phyloP scores from a whole-genome alignment of 35 echinoderm and acorn worm genomes.

The Ophiothrix spiculata region DNA sequence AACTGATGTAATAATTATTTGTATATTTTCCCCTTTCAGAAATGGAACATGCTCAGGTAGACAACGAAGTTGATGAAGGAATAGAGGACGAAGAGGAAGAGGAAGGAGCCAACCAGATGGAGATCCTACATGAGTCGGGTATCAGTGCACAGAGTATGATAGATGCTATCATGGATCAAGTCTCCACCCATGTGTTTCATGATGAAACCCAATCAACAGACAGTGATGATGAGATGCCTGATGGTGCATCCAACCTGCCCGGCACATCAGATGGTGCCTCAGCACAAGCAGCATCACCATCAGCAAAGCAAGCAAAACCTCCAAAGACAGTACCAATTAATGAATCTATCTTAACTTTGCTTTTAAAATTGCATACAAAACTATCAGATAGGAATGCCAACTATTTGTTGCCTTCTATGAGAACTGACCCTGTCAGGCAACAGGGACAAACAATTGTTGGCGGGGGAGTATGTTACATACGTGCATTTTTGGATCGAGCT shows the following conservation, averaged over 20 bases:
- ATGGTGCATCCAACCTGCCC: not conserved
- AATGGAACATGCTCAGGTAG: constrained; percentile 8
- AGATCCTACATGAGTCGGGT: constrained; percentile 2
- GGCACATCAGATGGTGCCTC: not conserved
- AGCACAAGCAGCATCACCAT: not conserved
- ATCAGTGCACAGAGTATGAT: not conserved
- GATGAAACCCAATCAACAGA: not conserved
- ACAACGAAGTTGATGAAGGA: constrained; percentile 12
- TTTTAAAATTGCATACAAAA: constrained; percentile 78
- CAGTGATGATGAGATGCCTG: not conserved
- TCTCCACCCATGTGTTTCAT: constrained; percentile 9
- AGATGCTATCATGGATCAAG: not conserved
- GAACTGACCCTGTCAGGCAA: not conserved
- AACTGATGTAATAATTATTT: no score
- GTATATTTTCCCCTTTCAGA: constrained; percentile 20
- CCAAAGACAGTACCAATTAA: constrained; percentile 22
- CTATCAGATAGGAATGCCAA: constrained; percentile 54
- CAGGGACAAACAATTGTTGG: not conserved
- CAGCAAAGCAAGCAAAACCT: not conserved
- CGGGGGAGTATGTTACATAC: not conserved
- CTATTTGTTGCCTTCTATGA: constrained; percentile 44
- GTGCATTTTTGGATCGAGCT: not conserved
- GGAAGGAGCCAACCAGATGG: constrained; percentile 13
- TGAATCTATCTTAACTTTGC: constrained; percentile 53
- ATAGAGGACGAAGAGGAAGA: constrained; percentile 14